A percentile compares a stretch with the other conserved stretches of the same genome.
These are phyloP conservation scores for Phoxinus phoxinus DNA, from an alignment of 2,113 vertebrate species.

Conservation along the genomic window DNA sequence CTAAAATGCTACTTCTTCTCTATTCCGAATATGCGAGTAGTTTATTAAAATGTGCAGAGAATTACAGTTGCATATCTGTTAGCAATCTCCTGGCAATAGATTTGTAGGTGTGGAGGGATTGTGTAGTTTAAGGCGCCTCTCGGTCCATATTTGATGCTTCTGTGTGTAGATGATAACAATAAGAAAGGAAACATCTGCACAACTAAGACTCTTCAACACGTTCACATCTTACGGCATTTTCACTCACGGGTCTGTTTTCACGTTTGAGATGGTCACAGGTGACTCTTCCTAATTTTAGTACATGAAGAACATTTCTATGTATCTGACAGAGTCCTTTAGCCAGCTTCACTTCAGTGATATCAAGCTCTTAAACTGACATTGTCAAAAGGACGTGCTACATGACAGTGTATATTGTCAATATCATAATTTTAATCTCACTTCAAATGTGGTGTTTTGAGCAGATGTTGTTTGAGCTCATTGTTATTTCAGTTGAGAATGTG, in stretches of 20 bases:
- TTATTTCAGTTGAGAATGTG: not conserved
- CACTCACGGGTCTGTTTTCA: conserved; percentile 24
- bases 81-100: conserved; percentile 40
- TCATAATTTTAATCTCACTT: not conserved
- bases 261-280: conserved; percentile 12
- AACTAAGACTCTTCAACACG: conserved; percentile 56
- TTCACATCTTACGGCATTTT: conserved; percentile 56
- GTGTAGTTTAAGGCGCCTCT: conserved; percentile 57
- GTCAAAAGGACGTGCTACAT: not conserved
- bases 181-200: conserved; percentile 75
- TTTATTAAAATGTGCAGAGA: not conserved
- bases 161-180: conserved; percentile 76
- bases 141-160: conserved; percentile 58
- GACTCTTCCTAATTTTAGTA: conserved; percentile 20
- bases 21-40: not conserved
- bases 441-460: not conserved
- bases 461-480: not conserved
- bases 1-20: not conserved
- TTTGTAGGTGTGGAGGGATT: conserved; percentile 36
- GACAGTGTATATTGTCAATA: not conserved
- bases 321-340: not conserved
- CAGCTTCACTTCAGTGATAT: not conserved
- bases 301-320: not conserved
- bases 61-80: not conserved
- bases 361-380: not conserved